Evolutionary conservation across 2,113 vertebrate genomes (phyloP).

Genomic region (Etia nguti): DNA sequence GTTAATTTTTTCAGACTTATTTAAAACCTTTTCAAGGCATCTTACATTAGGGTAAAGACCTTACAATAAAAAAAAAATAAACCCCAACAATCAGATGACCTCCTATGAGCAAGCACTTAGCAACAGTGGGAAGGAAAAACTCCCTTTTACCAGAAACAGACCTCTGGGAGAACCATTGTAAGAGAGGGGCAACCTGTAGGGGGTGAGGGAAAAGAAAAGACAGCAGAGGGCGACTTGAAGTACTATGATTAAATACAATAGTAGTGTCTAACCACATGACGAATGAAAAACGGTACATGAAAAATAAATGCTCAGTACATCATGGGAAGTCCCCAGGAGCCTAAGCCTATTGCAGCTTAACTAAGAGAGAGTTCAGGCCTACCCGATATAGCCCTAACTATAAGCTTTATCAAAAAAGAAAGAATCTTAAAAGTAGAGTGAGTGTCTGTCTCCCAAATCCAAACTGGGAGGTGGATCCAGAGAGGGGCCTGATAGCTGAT

Average conservation of each 20-base stretch:
- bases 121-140: neutral
- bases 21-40: neutral
- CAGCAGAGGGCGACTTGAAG: neutral
- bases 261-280: neutral
- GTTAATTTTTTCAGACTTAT: neutral
- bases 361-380: neutral
- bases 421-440: neutral
- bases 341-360: neutral
- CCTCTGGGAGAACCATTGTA: neutral
- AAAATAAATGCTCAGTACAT: neutral
- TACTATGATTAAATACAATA: neutral
- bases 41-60: neutral
- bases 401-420: neutral
- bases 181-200: neutral
- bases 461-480: neutral
- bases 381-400: neutral
- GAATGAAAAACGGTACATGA: neutral
- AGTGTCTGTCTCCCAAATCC: neutral
- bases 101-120: neutral
- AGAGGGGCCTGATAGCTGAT: neutral
- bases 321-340: neutral
- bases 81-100: neutral
- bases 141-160: neutral
- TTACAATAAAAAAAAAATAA: no score
- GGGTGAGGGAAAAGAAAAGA: neutral